A percentile compares a stretch with the other conserved stretches of the same genome.
Evolutionary conservation across 2,113 vertebrate genomes (phyloP).

Genomic region (Aphyosemion australe): DNA sequence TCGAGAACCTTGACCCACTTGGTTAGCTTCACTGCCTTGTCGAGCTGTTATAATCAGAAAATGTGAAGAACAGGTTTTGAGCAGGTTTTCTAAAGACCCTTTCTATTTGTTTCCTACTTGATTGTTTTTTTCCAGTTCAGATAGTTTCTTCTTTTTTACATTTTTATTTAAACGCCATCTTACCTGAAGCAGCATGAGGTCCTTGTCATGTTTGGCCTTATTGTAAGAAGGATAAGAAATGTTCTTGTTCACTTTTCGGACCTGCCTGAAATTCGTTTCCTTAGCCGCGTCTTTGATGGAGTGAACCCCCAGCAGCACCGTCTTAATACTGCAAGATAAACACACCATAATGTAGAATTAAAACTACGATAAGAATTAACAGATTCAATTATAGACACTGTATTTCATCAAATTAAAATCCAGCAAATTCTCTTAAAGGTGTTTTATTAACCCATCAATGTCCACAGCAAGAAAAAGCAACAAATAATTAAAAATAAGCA

Average conservation of each 20-base stretch:
- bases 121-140: too few species aligned
- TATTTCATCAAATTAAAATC: too few species aligned
- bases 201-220: background rate
- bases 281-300: constrained; percentile 27
- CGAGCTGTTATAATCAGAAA: constrained; percentile 47
- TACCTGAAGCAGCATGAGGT: constrained; percentile 41
- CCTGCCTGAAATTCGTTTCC: constrained; percentile 34
- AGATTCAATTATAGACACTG: too few species aligned
- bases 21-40: constrained; percentile 38
- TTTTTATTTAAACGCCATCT: rapidly evolving
- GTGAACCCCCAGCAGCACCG: constrained; percentile 69
- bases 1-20: constrained; percentile 35
- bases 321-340: constrained; percentile 17
- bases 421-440: too few species aligned
- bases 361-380: too few species aligned
- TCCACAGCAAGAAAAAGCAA: too few species aligned
- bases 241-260: background rate
- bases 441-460: too few species aligned
- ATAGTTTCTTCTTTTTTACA: too few species aligned
- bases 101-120: too few species aligned
- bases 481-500: too few species aligned
- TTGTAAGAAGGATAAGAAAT: constrained; percentile 59
- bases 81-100: too few species aligned
- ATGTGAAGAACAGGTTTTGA: background rate
- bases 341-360: background rate